A percentile compares a stretch with the other conserved stretches of the same genome.
phyloP scores from a whole-genome alignment of 2,888 invertebrate genomes.

The Nemotelus nigrinus region DNA sequence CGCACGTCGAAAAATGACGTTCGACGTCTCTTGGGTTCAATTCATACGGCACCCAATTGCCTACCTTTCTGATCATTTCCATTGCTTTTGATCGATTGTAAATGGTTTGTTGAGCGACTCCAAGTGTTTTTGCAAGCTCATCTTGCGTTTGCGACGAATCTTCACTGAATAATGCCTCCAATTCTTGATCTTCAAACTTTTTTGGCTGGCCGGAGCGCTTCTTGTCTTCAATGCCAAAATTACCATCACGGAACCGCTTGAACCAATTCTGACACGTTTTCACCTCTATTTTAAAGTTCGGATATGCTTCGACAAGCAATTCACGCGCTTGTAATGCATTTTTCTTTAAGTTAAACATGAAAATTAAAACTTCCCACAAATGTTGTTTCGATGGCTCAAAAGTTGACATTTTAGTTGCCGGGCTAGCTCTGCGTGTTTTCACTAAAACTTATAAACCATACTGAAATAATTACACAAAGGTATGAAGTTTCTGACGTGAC shows the following conservation, averaged over 20 bases:
- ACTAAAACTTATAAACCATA: too few species aligned
- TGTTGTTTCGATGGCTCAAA: too few species aligned
- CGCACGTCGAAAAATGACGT: background rate
- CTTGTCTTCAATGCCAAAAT: conserved; percentile 52
- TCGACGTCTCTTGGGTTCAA: conserved; percentile 19
- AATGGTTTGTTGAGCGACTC: conserved; percentile 27
- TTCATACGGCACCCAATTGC: conserved; percentile 3
- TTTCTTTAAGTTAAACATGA: conserved; percentile 16
- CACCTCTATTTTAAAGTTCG: conserved; percentile 38
- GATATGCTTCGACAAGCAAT: conserved; percentile 38
- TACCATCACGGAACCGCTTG: conserved; percentile 47
- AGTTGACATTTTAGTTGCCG: too few species aligned
- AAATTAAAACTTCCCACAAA: conserved; percentile 40
- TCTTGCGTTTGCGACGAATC: conserved; percentile 50
- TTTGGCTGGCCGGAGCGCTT: conserved; percentile 43
- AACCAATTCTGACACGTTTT: conserved; percentile 45
- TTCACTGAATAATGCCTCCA: conserved; percentile 51
- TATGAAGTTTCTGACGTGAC: too few species aligned
- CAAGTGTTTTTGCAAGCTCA: conserved; percentile 48
- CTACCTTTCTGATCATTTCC: background rate
- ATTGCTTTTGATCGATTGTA: conserved; percentile 5
- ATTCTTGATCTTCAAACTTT: conserved; percentile 49
- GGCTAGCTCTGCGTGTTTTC: too few species aligned
- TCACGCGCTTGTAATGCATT: conserved; percentile 31
- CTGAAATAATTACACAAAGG: too few species aligned